These are phyloP conservation scores for Macrotrachela quadricornifera DNA, from an alignment of 1,140 invertebrate species.

Conservation along the genomic window DNA sequence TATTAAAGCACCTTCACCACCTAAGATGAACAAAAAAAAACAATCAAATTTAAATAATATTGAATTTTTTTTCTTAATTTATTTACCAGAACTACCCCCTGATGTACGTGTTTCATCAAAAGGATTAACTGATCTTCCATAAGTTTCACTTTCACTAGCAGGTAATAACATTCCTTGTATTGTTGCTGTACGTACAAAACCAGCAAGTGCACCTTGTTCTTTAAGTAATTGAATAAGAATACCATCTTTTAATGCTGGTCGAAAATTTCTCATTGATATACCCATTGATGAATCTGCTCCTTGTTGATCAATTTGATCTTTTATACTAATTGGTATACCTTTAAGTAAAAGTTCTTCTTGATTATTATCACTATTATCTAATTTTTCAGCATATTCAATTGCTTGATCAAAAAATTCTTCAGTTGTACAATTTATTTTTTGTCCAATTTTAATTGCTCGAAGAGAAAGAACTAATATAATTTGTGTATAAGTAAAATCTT, in stretches of 20 bases:
- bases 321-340: conserved; percentile 24
- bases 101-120: conserved; percentile 41
- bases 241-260: conserved; percentile 42
- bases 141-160: conserved; percentile 53
- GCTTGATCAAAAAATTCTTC: too few relatives aligned
- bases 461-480: too few relatives aligned
- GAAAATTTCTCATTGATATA: conserved; percentile 34
- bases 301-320: conserved; percentile 23
- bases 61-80: neutral
- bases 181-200: conserved; percentile 57
- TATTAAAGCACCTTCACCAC: conserved; percentile 29
- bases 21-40: conserved; percentile 6
- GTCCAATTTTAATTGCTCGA: too few relatives aligned
- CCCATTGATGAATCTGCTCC: conserved; percentile 32
- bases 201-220: conserved; percentile 48
- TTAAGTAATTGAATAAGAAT: conserved; percentile 38
- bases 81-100: conserved; percentile 25
- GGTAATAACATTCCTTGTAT: conserved; percentile 56
- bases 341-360: conserved; percentile 17
- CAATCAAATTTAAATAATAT: neutral
- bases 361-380: too few relatives aligned
- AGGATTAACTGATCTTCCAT: conserved; percentile 62
- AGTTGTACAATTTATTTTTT: too few relatives aligned
- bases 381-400: too few relatives aligned
- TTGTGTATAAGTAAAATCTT: too few relatives aligned